A percentile compares a stretch with the other conserved stretches of the same genome.
Evolutionary conservation across 2,888 invertebrate genomes (phyloP).

Genomic region (Mesorhabditis sp.): DNA sequence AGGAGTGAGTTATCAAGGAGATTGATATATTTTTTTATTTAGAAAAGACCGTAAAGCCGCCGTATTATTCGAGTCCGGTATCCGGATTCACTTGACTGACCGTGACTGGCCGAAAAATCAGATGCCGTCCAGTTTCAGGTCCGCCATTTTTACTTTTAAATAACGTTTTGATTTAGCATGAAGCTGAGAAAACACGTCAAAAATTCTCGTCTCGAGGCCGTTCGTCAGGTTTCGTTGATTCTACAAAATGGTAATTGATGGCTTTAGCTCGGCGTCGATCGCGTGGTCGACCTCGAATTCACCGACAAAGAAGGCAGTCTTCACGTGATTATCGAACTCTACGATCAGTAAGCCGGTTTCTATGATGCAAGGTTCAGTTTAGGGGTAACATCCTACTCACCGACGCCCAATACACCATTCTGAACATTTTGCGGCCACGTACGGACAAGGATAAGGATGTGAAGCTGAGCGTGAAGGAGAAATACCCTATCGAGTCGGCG

Average conservation of each 20-base stretch:
- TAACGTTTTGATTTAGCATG: conserved; percentile 70
- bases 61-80: conserved; percentile 87
- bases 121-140: conserved; percentile 67
- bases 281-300: conserved; percentile 90
- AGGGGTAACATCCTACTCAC: conserved; percentile 85
- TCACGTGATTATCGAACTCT: conserved; percentile 89
- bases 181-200: conserved; percentile 89
- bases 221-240: neutral
- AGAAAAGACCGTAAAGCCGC: conserved; percentile 82
- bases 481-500: conserved; percentile 65
- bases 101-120: conserved; percentile 97
- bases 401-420: conserved; percentile 81
- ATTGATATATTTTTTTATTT: conserved; percentile 23
- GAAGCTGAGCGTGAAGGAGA: conserved; percentile 86
- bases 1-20: conserved; percentile 59
- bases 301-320: conserved; percentile 86
- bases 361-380: conserved; percentile 8
- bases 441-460: conserved; percentile 76
- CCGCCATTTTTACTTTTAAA: neutral
- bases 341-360: conserved; percentile 66
- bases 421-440: conserved; percentile 61
- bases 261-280: conserved; percentile 81
- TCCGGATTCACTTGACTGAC: conserved; percentile 83
- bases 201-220: conserved; percentile 4
- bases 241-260: conserved; percentile 19